A percentile compares a stretch with the other conserved stretches of the same genome.
Evolutionary conservation across 2,113 vertebrate genomes (phyloP).

Genomic region (Datnioides undecimradiatus): DNA sequence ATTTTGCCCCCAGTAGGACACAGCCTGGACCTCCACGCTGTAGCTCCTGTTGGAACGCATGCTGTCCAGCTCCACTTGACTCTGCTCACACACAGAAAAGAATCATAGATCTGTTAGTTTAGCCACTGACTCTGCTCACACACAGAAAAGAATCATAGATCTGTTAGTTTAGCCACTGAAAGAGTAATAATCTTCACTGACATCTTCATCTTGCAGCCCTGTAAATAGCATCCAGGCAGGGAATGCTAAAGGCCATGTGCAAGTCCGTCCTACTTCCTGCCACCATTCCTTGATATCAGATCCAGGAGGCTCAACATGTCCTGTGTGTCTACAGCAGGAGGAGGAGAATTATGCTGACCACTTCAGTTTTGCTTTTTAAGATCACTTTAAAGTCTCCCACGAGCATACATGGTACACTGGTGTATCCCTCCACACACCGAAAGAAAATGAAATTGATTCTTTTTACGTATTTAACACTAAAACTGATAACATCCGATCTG

Average conservation of each 20-base stretch:
- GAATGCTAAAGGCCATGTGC: background rate
- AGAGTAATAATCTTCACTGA: background rate
- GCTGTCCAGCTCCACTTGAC: conserved; percentile 85
- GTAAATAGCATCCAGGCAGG: background rate
- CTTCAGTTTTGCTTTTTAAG: background rate
- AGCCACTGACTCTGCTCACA: background rate
- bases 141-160: no score
- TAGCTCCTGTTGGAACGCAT: conserved; percentile 89
- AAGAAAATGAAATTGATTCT: no score
- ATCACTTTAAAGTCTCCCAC: background rate
- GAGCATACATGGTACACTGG: background rate
- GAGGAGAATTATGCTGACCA: background rate
- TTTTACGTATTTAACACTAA: no score
- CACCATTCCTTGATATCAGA: background rate
- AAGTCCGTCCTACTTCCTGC: background rate
- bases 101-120: no score
- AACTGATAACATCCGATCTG: no score
- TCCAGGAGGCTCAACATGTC: background rate
- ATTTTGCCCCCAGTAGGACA: conserved; percentile 91
- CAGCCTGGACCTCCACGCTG: conserved; percentile 90
- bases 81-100: conserved; percentile 58
- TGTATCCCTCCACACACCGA: background rate
- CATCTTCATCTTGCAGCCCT: background rate
- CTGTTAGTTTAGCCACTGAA: background rate
- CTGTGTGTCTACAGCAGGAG: background rate